These are phyloP conservation scores for Crotalus helleri DNA, from an alignment of 2,113 vertebrate genomes.

Conservation along the genomic window DNA sequence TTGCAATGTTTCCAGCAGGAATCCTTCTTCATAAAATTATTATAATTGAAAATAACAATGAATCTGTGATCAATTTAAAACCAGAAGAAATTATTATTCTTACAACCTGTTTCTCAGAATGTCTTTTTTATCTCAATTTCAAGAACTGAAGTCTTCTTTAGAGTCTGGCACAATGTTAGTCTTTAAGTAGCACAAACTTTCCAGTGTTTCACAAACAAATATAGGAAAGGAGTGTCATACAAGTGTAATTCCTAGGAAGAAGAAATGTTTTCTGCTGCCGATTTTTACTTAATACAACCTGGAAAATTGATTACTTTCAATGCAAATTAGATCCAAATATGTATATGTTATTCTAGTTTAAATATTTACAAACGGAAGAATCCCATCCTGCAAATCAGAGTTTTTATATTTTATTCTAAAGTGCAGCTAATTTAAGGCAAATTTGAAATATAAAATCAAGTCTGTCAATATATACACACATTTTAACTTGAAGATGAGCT, in stretches of 20 bases:
- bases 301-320: slow-evolving; percentile 34
- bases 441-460: slow-evolving; percentile 76
- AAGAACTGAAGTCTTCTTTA: slow-evolving; percentile 29
- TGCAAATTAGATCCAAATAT: slow-evolving; percentile 49
- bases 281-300: slow-evolving; percentile 19
- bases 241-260: slow-evolving; percentile 4
- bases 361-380: slow-evolving; percentile 73
- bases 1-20: slow-evolving; percentile 11
- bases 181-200: neutral
- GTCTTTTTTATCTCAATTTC: slow-evolving; percentile 30
- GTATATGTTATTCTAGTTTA: slow-evolving; percentile 64
- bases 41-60: slow-evolving; percentile 16
- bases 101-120: slow-evolving; percentile 11
- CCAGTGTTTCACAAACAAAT: neutral
- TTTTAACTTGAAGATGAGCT: slow-evolving; percentile 67
- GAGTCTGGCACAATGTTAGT: neutral
- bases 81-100: slow-evolving; percentile 27
- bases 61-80: slow-evolving; percentile 42
- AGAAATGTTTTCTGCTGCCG: neutral
- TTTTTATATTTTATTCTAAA: slow-evolving; percentile 72
- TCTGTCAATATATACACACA: slow-evolving; percentile 70
- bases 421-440: slow-evolving; percentile 84
- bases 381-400: slow-evolving; percentile 64
- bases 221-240: neutral
- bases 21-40: slow-evolving; percentile 32